Conservation (phyloP, 1,140 invertebrate genomes). For the Hydropsyche tenuis region DNA sequence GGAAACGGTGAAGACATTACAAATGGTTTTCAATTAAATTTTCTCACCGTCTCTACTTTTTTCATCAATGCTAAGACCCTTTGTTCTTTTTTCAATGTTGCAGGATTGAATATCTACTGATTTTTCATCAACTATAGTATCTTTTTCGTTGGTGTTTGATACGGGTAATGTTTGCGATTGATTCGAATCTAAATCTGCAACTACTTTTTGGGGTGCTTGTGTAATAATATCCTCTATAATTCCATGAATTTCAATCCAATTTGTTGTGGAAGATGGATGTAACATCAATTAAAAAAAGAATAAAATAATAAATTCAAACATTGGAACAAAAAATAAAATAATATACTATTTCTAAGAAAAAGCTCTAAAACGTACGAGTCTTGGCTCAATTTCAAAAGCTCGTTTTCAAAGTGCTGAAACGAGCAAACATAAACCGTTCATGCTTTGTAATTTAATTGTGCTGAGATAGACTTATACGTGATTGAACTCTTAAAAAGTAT, state of each 20-base stretch:
- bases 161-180: neutral
- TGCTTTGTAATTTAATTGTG: too few species aligned
- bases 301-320: conserved; percentile 29
- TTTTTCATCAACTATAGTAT: conserved; percentile 32
- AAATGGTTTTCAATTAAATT: conserved; percentile 4
- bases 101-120: conserved; percentile 10
- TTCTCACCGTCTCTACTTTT: conserved; percentile 47
- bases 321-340: conserved; percentile 43
- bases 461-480: too few species aligned
- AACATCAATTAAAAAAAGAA: neutral
- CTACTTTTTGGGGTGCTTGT: conserved; percentile 8
- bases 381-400: too few species aligned
- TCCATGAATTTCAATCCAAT: neutral
- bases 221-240: neutral
- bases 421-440: too few species aligned
- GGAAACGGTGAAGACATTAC: too few species aligned
- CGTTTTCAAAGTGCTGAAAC: too few species aligned
- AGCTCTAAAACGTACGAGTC: too few species aligned
- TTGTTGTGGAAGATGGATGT: conserved; percentile 8
- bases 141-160: neutral
- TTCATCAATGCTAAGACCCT: conserved; percentile 38
- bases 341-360: too few species aligned
- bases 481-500: too few species aligned
- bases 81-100: conserved; percentile 31
- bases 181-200: neutral